Base-by-base conservation (phyloP, 2,113 vertebrate genomes). In the Protobothrops mucrosquamatus region DNA sequence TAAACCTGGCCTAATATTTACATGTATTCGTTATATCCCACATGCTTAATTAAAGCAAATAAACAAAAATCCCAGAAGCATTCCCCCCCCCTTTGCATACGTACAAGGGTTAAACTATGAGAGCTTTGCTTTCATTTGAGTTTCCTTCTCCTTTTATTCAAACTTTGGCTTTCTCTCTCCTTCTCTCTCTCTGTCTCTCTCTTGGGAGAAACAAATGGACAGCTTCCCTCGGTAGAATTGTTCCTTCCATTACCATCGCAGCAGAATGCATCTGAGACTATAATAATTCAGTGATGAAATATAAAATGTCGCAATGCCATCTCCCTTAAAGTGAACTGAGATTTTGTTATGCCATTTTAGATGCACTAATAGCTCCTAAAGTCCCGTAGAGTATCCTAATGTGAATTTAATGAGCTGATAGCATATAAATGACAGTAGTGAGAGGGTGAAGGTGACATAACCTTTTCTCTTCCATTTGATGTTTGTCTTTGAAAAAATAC, bases 351-450 rank as follows among this genome's bases (percentile, higher is more conserved):
- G 98, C 98, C 98, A 98, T 98, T 98, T 98, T 98, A 98, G 98
- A 98, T 99, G 98, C 98, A 98, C 98, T 98, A 98, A 98, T 98
- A 98, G 98, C 98, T 98, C 98, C 98, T 98, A 97, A 97, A 98
- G 98, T 98, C 98, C 98, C 98, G 98, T 96, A 97, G 98, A 98
- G 98, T 98, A 97, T 97, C 98, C 98, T 99, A 99, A 99, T 99
- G 99, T 98, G 98, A 99, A 98, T 99, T 99, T 99, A 99, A 99
- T 99, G 98, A 98, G 98, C 98, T 98, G 98, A 98, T 98, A 98
- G 98, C 98, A 98, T 98, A 99, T 98, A 98, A 98, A 99, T 99
- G 98, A 98, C 98, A 98, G 98, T 97, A 97, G 98, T 97, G 97
- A 93, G 96, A 98, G 98, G 98, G 98, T 99, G 98, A 99, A 99